Evolutionary conservation across 2,888 invertebrate species (phyloP), one percentile per base, ranked within the genome.

Genomic region (Drosophila kambysellisi): DNA sequence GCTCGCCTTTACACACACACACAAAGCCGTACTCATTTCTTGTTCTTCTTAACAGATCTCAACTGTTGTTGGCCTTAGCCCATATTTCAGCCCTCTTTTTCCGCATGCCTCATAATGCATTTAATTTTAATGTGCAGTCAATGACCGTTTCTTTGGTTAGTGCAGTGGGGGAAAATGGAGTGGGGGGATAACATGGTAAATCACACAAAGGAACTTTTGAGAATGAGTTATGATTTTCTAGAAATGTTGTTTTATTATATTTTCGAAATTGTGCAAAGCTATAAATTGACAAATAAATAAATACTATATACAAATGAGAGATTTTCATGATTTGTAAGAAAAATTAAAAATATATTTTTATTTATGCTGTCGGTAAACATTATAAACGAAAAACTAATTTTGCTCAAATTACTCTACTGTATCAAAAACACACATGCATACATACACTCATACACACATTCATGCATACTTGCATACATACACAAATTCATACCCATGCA

Each of bases 101-200:
- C 37, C 33, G 41, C 61, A 60, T 63, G 66, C 53, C 52, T 76
- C 57, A 64, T 79, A 79, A 63, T 78, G 71, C 81, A 67, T 75
- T 79, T 65, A 79, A 79, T 79, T 61, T 79, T 58, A 82, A 82
- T 82, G 72, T 57, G 72, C 80, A 80, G 80, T 80, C 80, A 80
- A 82, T 79, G 82, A 82, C 80, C 79, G 77, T 67, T 39, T 43
- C 25, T 46, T 46, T 25, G 25, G 15, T 8, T 46, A 25, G 4
- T 8, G 8, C 8, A 39, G 25, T 25, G 25, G 25, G 25, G 25
- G 25, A 25, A 25, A 37, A 2, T 0, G 37, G 7, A 3, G 5
- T 17, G 39, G 50, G 43, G 11, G 56, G 17, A 9, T 30, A 20
- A 33, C 64, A 29, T 39, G 41, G 32, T 57, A 30, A 57, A n/a